Base-by-base conservation (phyloP, 2,888 invertebrate genomes). In the Temnothorax ravouxi region DNA sequence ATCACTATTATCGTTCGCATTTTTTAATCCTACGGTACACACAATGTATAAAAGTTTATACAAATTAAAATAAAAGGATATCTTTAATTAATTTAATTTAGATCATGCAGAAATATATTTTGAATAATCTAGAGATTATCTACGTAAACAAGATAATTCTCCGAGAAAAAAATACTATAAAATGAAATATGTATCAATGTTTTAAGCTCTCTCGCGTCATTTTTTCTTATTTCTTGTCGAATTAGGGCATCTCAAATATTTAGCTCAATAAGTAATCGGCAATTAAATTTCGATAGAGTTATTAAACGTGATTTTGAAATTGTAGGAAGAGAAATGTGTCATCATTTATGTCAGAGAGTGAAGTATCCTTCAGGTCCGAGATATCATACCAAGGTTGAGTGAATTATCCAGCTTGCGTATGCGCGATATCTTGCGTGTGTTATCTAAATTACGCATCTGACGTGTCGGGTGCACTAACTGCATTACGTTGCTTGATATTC, bases 401-500 rank as follows among this genome's bases (percentile, higher is more conserved):
- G 38, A 80, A 80, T 80, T 80, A 80, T 80, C 74, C 74, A 25
- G 72, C 47, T 59, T 80, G 79, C 74, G 72, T 79, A 79, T 34
- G 79, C 47, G 56, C 47, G 56, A 72, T 79, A 80, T 80, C 79
- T 80, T 72, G 74, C 74, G 34, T 47, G 59, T 59, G 72, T 80
- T 80, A 80, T 80, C 79, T 80, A 80, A 80, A 80, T 80, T 80
- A 80, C 79, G 74, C 59, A 80, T 72, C 79, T 80, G 79, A 80
- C 72, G 59, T 80, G 79, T 72, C 79, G 59, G 79, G 47, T 80
- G 47, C 72, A 74, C 74, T 72, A 74, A 74, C 79, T 80, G 4
- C 59, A 72, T 80, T 72, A 80, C 59, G 77, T 54, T 67, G 79
- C 74, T 80, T 79, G 79, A 80, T 80, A 80, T 80, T 74, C 59